phyloP scores from a whole-genome alignment of 2,888 invertebrate genomes.

The Diaprepes abbreviatus region DNA sequence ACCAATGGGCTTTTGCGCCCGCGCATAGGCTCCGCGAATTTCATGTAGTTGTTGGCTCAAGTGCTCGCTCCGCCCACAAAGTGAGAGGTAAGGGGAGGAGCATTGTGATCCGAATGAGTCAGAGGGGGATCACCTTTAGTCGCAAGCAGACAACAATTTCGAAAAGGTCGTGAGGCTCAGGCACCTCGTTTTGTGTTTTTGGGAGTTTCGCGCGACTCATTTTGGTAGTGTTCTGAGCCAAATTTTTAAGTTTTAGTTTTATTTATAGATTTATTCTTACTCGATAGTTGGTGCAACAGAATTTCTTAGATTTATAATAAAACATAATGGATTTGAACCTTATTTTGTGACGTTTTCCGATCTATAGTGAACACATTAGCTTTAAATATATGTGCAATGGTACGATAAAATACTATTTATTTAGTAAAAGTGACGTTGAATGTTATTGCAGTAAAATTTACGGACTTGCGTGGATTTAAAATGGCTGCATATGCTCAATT shows the following conservation, averaged over 20 bases:
- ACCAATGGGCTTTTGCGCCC: constrained; percentile 55
- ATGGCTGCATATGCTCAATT: constrained; percentile 92
- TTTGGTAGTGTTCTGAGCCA: not conserved
- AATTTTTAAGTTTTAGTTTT: not conserved
- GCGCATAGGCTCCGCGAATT: constrained; percentile 60
- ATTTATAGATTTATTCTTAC: not conserved
- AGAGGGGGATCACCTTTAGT: constrained; percentile 63
- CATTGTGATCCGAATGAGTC: constrained; percentile 62
- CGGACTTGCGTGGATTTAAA: constrained; percentile 42
- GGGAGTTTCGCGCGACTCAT: constrained; percentile 33
- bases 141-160: constrained; percentile 65
- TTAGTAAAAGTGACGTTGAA: constrained; percentile 8
- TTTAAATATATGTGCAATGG: constrained; percentile 19
- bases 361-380: not conserved
- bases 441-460: constrained; percentile 19
- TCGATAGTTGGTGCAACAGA: not conserved
- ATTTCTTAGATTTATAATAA: not conserved
- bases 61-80: constrained; percentile 57
- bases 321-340: not conserved
- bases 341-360: constrained; percentile 5
- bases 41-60: constrained; percentile 63
- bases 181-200: constrained; percentile 37
- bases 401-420: not conserved
- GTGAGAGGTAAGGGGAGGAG: constrained; percentile 58
- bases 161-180: constrained; percentile 41